Evolutionary conservation across 2,888 invertebrate species (phyloP).

Genomic region (Hoplodrina blanda): DNA sequence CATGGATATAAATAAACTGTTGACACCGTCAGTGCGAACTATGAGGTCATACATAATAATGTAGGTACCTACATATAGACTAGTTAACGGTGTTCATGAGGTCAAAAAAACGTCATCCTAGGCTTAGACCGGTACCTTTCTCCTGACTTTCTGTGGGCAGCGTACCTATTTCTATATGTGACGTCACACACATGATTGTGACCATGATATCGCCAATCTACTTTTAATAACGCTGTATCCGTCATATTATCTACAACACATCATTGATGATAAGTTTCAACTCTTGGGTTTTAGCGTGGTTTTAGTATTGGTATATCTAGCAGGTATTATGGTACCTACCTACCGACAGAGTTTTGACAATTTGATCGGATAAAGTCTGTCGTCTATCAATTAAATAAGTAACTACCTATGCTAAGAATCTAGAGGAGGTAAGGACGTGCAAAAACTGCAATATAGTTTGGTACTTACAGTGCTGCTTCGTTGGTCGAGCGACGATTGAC

Average conservation of each 20-base stretch:
- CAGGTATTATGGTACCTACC: background rate
- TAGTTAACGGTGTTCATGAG: conserved; percentile 56
- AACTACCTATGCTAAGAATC: too few relatives aligned
- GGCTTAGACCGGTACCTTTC: conserved; percentile 32
- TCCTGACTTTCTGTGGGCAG: conserved; percentile 12
- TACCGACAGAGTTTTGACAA: too few relatives aligned
- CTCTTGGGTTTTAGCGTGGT: background rate
- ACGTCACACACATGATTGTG: conserved; percentile 35
- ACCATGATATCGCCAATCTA: conserved; percentile 32
- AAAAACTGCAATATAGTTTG: conserved; percentile 1
- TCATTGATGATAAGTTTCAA: conserved; percentile 12
- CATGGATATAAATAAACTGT: conserved; percentile 67
- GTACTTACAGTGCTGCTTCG: conserved; percentile 22
- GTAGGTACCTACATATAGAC: conserved; percentile 26
- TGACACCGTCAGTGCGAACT: conserved; percentile 54
- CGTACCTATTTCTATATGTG: conserved; percentile 25
- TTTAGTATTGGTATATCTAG: conserved; percentile 2
- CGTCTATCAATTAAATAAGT: background rate
- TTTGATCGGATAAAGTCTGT: background rate
- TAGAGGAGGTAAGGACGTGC: background rate
- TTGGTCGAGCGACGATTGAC: conserved; percentile 13
- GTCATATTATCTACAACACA: background rate
- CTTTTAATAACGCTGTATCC: background rate
- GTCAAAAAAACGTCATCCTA: conserved; percentile 62
- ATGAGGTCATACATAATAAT: conserved; percentile 58